Conservation (phyloP, 2,888 invertebrate genomes). For the Agriopis marginaria region DNA sequence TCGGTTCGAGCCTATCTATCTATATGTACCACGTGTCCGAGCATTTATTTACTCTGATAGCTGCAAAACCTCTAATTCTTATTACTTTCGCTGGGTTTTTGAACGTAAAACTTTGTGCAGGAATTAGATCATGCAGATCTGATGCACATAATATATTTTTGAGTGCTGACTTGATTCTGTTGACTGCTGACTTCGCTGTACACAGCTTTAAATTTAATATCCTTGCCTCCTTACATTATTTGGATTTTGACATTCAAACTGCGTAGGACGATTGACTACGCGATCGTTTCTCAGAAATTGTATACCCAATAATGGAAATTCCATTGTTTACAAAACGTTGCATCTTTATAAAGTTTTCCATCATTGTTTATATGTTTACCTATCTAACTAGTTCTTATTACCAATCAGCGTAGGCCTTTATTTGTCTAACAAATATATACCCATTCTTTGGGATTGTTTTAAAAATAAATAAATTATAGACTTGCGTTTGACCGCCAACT, state of each 20-base stretch:
- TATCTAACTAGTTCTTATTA: not conserved
- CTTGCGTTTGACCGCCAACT: too few species aligned
- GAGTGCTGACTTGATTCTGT: too few species aligned
- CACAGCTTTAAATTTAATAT: not conserved
- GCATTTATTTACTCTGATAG: too few species aligned
- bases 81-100: too few species aligned
- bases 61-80: too few species aligned
- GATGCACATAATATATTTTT: too few species aligned
- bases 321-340: constrained; percentile 7
- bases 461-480: too few species aligned
- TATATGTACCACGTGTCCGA: not conserved
- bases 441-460: too few species aligned
- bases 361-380: not conserved
- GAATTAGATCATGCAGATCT: too few species aligned
- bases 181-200: not conserved
- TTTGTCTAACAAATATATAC: too few species aligned
- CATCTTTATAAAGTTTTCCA: not conserved
- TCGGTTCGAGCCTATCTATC: not conserved
- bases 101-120: too few species aligned
- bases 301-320: constrained; percentile 1
- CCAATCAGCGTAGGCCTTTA: not conserved
- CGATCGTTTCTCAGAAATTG: not conserved
- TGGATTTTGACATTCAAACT: constrained; percentile 1
- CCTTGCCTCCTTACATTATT: not conserved
- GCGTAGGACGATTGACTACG: not conserved